Base-by-base conservation (phyloP, 2,888 invertebrate species). In the Oligia strigilis region DNA sequence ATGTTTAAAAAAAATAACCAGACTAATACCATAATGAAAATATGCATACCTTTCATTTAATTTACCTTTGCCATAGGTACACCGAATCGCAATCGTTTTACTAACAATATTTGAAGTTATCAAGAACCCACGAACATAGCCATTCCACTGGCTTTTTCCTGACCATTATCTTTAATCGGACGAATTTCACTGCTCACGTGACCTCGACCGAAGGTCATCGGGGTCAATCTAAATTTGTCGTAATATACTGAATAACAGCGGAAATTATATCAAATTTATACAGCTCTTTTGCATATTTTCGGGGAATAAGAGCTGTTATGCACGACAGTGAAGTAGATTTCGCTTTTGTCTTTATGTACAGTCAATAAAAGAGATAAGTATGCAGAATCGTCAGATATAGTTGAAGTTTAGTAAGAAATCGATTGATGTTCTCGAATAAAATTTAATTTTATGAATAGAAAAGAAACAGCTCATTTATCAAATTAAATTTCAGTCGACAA, bases 161-260 rank as follows among this genome's bases (percentile, higher is more conserved):
- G 52, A 66, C 55, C 80, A 80, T 83, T 80, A 77, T 86, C 73
- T 83, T 78, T 86, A 77, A 85, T 82, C 75, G 36, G 67, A 67
- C 73, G 60, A 83, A 86, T 80, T 80, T 85, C 46, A 66, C 64
- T 75, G 62, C 36, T 60, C 46, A 58, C 58, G 67, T 77, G 80
- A 86, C 77, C 86, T 86, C 19, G 62, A 9, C 5, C 14, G n/a
- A 77, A 77, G 83, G 77, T 77, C 80, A 85, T 73, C 64, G 60
- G 75, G 69, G 55, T 77, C 62, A 75, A 67, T 77, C 62, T 64
- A 64, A 71, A 60, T 78, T 58, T 69, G 43, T 64, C 58, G 52
- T 66, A 77, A 64, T 49, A 13, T 55, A 70, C 55, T 71, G 70
- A 69, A 75, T 67, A 73, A 75, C 62, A 77, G 40, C n/a, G n/a